A percentile compares a stretch with the other conserved stretches of the same genome.
These are phyloP conservation scores for Polyploca ridens DNA, from an alignment of 2,888 invertebrate species.

Conservation along the genomic window DNA sequence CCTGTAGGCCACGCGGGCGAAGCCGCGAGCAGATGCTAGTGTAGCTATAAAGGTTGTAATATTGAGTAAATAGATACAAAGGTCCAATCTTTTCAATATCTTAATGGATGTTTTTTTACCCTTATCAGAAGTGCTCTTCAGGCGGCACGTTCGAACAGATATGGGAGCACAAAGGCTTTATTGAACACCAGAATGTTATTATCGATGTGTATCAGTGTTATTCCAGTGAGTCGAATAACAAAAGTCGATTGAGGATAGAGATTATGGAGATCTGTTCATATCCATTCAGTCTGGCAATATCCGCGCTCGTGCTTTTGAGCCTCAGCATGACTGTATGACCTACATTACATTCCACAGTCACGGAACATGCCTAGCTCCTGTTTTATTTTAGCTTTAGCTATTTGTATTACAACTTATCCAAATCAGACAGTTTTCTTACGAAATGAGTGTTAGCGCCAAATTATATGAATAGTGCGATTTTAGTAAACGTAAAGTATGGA, in stretches of 20 bases:
- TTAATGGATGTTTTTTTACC: slow-evolving; percentile 11
- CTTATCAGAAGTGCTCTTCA: slow-evolving; percentile 9
- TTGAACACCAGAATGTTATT: slow-evolving; percentile 27
- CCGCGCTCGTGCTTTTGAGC: slow-evolving; percentile 17
- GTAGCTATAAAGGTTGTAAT: background rate
- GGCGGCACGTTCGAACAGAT: slow-evolving; percentile 7
- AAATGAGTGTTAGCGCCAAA: too few relatives aligned
- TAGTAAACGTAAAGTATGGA: too few relatives aligned
- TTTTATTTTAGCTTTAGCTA: too few relatives aligned
- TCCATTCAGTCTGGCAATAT: slow-evolving; percentile 36
- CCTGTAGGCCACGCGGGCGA: too few relatives aligned
- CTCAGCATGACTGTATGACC: slow-evolving; percentile 13
- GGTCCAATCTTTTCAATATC: slow-evolving; percentile 10
- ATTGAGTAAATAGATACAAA: slow-evolving; percentile 8
- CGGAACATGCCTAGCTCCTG: too few relatives aligned
- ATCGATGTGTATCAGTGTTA: slow-evolving; percentile 28
- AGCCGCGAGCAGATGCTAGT: too few relatives aligned
- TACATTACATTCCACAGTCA: slow-evolving; percentile 1
- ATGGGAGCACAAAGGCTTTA: slow-evolving; percentile 22
- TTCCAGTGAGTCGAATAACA: slow-evolving; percentile 27
- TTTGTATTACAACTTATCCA: background rate
- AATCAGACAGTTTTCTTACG: too few relatives aligned
- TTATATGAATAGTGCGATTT: too few relatives aligned
- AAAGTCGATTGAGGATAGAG: slow-evolving; percentile 32
- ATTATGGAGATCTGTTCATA: slow-evolving; percentile 37